Evolutionary conservation across 1,140 invertebrate species (phyloP).

Genomic region (Magallana ariakensis): DNA sequence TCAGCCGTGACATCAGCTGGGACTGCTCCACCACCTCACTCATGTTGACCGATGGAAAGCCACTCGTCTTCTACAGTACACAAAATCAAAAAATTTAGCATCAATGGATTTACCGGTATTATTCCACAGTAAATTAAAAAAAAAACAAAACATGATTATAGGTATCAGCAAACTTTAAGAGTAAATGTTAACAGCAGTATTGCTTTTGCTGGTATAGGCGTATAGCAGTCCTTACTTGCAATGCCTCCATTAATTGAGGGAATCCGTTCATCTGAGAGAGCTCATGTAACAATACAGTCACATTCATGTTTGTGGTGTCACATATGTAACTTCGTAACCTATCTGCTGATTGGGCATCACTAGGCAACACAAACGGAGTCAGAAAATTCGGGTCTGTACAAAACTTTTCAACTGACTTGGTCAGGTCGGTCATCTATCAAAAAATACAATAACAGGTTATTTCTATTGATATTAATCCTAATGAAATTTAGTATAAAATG

Average conservation of each 20-base stretch:
- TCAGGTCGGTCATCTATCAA: slow-evolving; percentile 14
- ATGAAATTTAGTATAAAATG: too few relatives aligned
- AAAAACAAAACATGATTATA: too few relatives aligned
- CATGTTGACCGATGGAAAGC: neutral
- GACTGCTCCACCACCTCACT: neutral
- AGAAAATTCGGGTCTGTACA: neutral
- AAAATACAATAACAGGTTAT: neutral
- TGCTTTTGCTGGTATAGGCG: too few relatives aligned
- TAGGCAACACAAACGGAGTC: neutral
- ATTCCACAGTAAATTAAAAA: too few relatives aligned
- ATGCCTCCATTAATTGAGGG: neutral
- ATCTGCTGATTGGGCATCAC: neutral
- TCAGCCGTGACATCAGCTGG: neutral
- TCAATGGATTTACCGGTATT: too few relatives aligned
- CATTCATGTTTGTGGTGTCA: slow-evolving; percentile 1
- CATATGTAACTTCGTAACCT: neutral
- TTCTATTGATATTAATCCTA: too few relatives aligned
- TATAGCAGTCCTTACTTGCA: neutral
- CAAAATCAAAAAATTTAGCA: neutral
- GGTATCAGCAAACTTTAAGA: too few relatives aligned
- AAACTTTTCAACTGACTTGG: neutral
- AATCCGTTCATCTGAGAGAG: neutral
- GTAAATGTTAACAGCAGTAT: too few relatives aligned
- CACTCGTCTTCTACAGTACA: neutral
- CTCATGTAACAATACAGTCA: neutral